phyloP scores from a whole-genome alignment of 2,113 vertebrate genomes.

The Arvicanthis niloticus region DNA sequence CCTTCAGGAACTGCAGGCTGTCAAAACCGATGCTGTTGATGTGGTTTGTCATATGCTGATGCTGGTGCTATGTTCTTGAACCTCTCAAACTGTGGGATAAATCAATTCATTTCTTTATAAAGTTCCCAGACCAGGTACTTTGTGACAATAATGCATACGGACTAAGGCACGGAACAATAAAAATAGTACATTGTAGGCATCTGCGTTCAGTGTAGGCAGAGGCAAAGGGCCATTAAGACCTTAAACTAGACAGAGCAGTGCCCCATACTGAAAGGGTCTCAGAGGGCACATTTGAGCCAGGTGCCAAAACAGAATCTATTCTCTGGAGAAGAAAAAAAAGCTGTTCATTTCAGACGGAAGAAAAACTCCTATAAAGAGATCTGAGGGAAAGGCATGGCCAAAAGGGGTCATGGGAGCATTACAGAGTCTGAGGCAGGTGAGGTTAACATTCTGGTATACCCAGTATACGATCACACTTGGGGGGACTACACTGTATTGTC shows the following conservation, averaged over 20 bases:
- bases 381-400: background rate
- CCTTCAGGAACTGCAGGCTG: background rate
- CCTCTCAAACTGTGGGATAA: background rate
- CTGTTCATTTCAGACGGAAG: background rate
- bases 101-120: background rate
- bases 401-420: background rate
- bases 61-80: background rate
- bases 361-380: background rate
- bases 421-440: background rate
- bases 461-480: background rate
- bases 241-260: background rate
- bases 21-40: background rate
- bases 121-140: background rate
- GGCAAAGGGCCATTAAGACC: background rate
- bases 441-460: background rate
- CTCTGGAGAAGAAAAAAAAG: background rate
- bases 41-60: background rate
- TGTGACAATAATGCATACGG: background rate
- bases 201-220: accelerated
- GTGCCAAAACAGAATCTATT: background rate
- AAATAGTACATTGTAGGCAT: background rate
- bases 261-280: background rate
- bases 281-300: background rate
- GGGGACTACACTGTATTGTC: background rate
- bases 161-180: background rate